A percentile compares a stretch with the other conserved stretches of the same genome.
Conservation (phyloP, 2,888 invertebrate species). For the Lasioglossum morio region DNA sequence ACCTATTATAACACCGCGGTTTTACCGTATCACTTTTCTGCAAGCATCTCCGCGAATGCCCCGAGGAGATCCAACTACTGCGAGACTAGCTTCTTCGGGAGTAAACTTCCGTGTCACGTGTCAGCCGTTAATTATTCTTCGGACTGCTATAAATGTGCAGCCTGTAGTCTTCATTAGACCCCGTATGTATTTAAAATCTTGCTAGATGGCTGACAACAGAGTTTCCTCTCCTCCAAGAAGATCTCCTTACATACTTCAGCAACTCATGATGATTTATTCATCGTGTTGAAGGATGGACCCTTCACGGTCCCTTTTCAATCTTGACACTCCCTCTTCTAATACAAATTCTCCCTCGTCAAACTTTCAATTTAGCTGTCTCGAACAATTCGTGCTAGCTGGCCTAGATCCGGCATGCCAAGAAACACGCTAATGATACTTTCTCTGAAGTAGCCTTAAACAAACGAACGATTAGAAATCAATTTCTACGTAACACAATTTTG, state of each 20-base stretch:
- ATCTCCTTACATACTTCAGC: neutral
- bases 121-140: neutral
- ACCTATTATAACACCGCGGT: neutral
- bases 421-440: neutral
- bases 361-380: neutral
- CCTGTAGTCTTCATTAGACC: neutral
- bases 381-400: neutral
- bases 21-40: neutral
- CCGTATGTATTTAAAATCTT: neutral
- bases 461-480: no score
- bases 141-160: neutral
- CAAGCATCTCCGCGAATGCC: neutral
- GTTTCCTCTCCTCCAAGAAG: neutral
- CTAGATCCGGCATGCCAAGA: neutral
- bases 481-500: no score
- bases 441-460: no score
- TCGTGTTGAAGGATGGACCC: neutral
- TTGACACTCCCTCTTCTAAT: neutral
- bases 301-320: neutral
- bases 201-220: neutral
- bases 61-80: neutral
- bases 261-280: neutral
- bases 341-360: neutral
- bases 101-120: neutral
- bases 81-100: neutral